These are phyloP conservation scores for Tympanoctomys barrerae DNA, from an alignment of 2,797 vertebrate species.

Conservation along the genomic window DNA sequence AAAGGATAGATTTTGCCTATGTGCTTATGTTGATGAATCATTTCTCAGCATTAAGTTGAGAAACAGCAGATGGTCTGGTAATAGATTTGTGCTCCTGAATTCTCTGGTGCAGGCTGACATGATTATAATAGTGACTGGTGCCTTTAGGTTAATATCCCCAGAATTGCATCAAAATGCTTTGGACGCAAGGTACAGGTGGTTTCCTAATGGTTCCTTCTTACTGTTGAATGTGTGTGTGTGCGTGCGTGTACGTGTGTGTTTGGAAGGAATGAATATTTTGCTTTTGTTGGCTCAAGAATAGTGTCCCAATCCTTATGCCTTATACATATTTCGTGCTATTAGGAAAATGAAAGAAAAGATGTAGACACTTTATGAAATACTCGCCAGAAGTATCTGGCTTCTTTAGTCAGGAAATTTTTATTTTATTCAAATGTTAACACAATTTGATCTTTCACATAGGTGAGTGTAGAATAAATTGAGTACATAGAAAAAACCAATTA, in stretches of 20 bases:
- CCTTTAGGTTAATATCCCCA: slow-evolving; percentile 28
- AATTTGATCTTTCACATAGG: slow-evolving; percentile 36
- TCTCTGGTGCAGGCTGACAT: slow-evolving; percentile 45
- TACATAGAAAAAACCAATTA: slow-evolving; percentile 44
- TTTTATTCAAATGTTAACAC: slow-evolving; percentile 42
- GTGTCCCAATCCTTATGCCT: not conserved
- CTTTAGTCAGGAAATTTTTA: slow-evolving; percentile 33
- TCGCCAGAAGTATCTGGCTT: not conserved
- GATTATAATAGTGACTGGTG: slow-evolving; percentile 56
- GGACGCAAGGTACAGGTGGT: not conserved
- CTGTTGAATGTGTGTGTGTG: not conserved
- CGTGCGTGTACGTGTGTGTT: not conserved
- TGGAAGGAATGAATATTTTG: not conserved
- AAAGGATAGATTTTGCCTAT: not conserved
- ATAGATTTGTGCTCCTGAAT: slow-evolving; percentile 67
- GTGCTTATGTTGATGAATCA: slow-evolving; percentile 67
- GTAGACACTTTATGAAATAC: not conserved
- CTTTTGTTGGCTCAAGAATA: slow-evolving; percentile 3
- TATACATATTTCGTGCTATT: not conserved
- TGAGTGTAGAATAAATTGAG: slow-evolving; percentile 44
- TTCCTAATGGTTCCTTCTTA: slow-evolving; percentile 14
- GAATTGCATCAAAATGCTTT: slow-evolving; percentile 48
- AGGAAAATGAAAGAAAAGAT: not conserved
- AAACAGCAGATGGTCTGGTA: slow-evolving; percentile 57
- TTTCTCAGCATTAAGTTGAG: slow-evolving; percentile 61